Percentiles rank a stretch among this genome's conserved stretches.
These are phyloP conservation scores for Macropis europaea DNA, from an alignment of 2,888 invertebrate species.

Conservation along the genomic window DNA sequence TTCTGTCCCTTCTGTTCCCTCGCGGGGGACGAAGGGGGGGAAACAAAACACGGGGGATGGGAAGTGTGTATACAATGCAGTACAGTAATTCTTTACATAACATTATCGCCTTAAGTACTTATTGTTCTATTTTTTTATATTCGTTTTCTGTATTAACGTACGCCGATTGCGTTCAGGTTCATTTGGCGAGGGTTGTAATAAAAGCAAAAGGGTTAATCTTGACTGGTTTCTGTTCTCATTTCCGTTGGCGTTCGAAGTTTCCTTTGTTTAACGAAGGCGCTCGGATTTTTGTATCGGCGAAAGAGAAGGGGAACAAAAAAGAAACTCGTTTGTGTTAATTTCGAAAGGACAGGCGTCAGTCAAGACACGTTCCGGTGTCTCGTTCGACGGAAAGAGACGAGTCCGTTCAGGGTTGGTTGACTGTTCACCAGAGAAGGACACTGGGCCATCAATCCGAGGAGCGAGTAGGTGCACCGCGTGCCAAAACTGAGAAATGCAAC, in stretches of 20 bases:
- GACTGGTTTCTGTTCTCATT: slow-evolving; percentile 19
- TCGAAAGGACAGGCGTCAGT: not conserved
- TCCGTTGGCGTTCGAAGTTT: not conserved
- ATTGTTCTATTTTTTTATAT: slow-evolving; percentile 45
- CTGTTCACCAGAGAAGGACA: slow-evolving; percentile 20
- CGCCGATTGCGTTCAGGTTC: slow-evolving; percentile 23
- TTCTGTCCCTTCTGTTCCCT: not conserved
- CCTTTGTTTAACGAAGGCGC: slow-evolving; percentile 1
- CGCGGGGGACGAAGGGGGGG: not conserved
- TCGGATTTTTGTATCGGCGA: not conserved
- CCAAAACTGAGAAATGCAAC: slow-evolving; percentile 62
- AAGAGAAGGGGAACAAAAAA: slow-evolving; percentile 1
- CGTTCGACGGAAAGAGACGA: slow-evolving; percentile 27
- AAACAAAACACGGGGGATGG: not conserved
- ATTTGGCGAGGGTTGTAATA: slow-evolving; percentile 32
- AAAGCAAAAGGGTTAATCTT: slow-evolving; percentile 10
- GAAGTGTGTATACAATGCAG: slow-evolving; percentile 34
- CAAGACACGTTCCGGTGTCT: slow-evolving; percentile 45
- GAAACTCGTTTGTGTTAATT: not conserved
- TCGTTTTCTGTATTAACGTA: slow-evolving; percentile 39
- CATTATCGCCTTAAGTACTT: slow-evolving; percentile 52
- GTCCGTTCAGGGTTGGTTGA: slow-evolving; percentile 36
- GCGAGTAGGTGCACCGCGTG: slow-evolving; percentile 57
- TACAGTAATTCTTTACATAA: slow-evolving; percentile 45
- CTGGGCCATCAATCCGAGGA: slow-evolving; percentile 17